Conservation (phyloP, 1,140 invertebrate species). For the Octopus sinensis region DNA sequence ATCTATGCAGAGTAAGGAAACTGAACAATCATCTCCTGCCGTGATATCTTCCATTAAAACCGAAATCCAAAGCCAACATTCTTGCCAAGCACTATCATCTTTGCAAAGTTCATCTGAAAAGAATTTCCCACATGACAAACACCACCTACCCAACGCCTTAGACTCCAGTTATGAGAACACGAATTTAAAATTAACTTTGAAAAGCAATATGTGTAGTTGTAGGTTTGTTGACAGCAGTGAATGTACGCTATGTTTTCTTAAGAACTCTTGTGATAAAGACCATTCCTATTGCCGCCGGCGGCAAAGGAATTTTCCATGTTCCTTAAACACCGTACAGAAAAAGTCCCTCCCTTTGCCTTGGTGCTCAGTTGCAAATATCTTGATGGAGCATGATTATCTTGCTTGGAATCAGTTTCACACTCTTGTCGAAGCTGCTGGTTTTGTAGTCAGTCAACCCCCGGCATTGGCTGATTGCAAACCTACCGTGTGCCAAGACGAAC, state of each 20-base stretch:
- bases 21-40: background rate
- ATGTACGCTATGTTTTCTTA: background rate
- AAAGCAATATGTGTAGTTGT: background rate
- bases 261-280: background rate
- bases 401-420: background rate
- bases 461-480: background rate
- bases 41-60: background rate
- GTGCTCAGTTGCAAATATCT: background rate
- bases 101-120: background rate
- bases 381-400: constrained; percentile 8
- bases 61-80: background rate
- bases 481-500: background rate
- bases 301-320: background rate
- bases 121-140: background rate
- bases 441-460: background rate
- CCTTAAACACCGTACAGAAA: background rate
- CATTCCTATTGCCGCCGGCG: background rate
- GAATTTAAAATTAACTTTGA: background rate
- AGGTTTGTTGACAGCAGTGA: background rate
- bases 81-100: background rate
- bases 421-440: background rate
- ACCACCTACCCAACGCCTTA: background rate
- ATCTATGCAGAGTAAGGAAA: too few relatives aligned
- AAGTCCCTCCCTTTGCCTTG: background rate
- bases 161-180: background rate